phyloP scores from a whole-genome alignment of 2,888 invertebrate genomes.

The Nysson spinosus region DNA sequence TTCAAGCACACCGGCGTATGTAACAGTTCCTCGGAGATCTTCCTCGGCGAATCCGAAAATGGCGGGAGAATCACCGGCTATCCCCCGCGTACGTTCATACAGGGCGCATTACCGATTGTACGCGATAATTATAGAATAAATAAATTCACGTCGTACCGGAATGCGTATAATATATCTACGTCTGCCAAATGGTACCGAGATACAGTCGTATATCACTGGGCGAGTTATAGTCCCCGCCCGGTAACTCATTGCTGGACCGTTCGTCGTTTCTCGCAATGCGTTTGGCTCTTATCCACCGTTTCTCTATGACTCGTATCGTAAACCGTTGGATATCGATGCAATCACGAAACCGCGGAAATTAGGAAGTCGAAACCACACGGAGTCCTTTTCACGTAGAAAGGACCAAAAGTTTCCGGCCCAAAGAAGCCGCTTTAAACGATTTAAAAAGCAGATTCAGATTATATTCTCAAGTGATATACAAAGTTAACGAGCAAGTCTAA shows the following conservation, averaged over 20 bases:
- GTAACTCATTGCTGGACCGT: constrained; percentile 73
- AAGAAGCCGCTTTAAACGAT: too few relatives aligned
- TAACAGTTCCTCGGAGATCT: constrained; percentile 21
- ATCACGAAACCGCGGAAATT: too few relatives aligned
- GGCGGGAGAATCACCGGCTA: constrained; percentile 42
- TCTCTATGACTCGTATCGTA: constrained; percentile 66
- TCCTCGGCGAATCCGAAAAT: constrained; percentile 44
- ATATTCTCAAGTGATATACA: too few relatives aligned
- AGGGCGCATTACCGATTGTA: constrained; percentile 71
- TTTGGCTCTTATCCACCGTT: constrained; percentile 73
- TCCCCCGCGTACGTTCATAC: constrained; percentile 42
- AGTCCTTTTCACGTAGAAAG: too few relatives aligned
- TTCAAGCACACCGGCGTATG: neutral
- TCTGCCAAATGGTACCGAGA: constrained; percentile 78
- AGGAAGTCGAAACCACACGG: too few relatives aligned
- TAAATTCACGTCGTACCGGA: constrained; percentile 76
- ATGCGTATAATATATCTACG: constrained; percentile 77
- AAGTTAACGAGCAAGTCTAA: too few relatives aligned
- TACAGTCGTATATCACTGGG: constrained; percentile 76
- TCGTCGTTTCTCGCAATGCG: constrained; percentile 58
- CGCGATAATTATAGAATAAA: constrained; percentile 77
- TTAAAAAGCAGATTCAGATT: too few relatives aligned
- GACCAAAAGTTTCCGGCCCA: too few relatives aligned
- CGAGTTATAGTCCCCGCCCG: constrained; percentile 76
- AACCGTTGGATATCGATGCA: constrained; percentile 59